Evolutionary conservation across 2,113 vertebrate genomes (phyloP).

Genomic region (Rutilus rutilus): DNA sequence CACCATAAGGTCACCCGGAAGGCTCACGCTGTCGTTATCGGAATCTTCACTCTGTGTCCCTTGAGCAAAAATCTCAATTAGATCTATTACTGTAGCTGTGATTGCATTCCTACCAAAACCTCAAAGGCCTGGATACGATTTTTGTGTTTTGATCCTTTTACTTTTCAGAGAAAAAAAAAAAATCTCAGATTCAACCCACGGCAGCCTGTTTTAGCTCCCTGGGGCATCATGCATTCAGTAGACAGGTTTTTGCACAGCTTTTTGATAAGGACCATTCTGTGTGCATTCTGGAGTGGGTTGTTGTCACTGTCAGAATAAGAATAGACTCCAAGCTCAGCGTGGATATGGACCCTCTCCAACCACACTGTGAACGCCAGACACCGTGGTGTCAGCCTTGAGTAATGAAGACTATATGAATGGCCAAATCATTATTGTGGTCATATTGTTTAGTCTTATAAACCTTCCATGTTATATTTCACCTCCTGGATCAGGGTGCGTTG

Average conservation of each 20-base stretch:
- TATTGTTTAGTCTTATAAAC: constrained; percentile 34
- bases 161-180: constrained; percentile 8
- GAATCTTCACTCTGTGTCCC: constrained; percentile 59
- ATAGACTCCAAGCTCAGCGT: constrained; percentile 53
- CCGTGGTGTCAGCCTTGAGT: constrained; percentile 53
- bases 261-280: constrained; percentile 62
- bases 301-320: constrained; percentile 61
- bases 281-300: constrained; percentile 66
- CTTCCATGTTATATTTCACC: constrained; percentile 5
- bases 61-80: constrained; percentile 55
- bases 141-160: constrained; percentile 47
- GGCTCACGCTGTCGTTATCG: constrained; percentile 55
- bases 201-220: constrained; percentile 26
- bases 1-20: constrained; percentile 47
- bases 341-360: constrained; percentile 10
- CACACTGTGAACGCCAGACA: not conserved
- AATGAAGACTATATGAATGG: constrained; percentile 63
- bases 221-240: constrained; percentile 23
- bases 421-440: constrained; percentile 49
- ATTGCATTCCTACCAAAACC: constrained; percentile 55
- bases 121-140: constrained; percentile 35
- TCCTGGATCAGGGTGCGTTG: not conserved
- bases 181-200: constrained; percentile 10
- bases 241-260: constrained; percentile 41
- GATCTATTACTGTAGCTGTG: constrained; percentile 54